phyloP scores from a whole-genome alignment of 2,797 vertebrate genomes.

The Anas bahamensis region DNA sequence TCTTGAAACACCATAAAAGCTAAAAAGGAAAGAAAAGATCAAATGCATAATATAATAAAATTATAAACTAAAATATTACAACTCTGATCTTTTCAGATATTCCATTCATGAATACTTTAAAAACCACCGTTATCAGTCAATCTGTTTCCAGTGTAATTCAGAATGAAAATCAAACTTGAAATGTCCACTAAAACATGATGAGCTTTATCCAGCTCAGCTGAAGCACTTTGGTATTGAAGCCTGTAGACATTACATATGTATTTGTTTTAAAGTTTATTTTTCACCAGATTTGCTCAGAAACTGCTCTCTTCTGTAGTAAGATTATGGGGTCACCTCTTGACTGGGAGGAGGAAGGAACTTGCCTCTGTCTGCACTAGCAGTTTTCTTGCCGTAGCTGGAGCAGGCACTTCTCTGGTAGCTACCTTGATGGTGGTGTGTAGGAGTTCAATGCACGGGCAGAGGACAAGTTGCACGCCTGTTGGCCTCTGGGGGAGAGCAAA shows the following conservation, averaged over 20 bases:
- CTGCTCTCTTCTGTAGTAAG: neutral
- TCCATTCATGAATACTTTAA: neutral
- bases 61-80: neutral
- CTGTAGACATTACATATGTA: constrained; percentile 17
- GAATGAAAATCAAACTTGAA: neutral
- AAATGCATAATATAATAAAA: neutral
- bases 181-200: neutral
- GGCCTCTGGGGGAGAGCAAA: neutral
- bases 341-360: neutral
- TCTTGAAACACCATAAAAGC: neutral
- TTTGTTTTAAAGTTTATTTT: neutral
- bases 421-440: neutral
- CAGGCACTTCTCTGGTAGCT: neutral
- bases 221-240: neutral
- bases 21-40: neutral
- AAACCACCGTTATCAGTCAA: neutral
- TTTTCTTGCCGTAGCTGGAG: neutral
- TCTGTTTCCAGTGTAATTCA: neutral
- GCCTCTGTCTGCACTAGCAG: neutral
- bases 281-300: neutral
- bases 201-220: neutral
- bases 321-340: neutral
- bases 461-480: neutral
- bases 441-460: neutral
- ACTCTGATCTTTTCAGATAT: neutral